phyloP scores from a whole-genome alignment of 30 jellyfish, hydroid and myxozoan species.

The Phacellophora camtschatica region DNA sequence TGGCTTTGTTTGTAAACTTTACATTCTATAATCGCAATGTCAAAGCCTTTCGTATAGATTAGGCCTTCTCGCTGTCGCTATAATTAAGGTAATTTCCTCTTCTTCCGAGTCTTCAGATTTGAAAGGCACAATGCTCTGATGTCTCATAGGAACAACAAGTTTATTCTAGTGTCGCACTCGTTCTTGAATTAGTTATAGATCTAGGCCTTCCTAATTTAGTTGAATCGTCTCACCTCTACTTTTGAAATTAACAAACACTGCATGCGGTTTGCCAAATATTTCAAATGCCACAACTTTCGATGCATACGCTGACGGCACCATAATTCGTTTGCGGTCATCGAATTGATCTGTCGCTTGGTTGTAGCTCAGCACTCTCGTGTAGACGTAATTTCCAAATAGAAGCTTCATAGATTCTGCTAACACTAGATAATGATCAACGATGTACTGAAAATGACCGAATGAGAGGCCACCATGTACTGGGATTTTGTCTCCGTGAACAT shows the following conservation, averaged over 20 bases:
- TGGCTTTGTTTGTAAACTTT: too few relatives aligned
- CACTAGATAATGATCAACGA: constrained; percentile 36
- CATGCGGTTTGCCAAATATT: constrained; percentile 66
- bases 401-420: constrained; percentile 40
- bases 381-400: background rate
- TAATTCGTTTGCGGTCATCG: constrained; percentile 44
- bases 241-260: constrained; percentile 38
- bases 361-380: constrained; percentile 70
- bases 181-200: background rate
- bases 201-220: background rate
- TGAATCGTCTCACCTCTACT: constrained; percentile 30
- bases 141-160: too few relatives aligned
- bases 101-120: too few relatives aligned
- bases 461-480: constrained; percentile 50
- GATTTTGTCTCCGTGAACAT: constrained; percentile 15
- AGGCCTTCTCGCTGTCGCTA: too few relatives aligned
- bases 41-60: too few relatives aligned
- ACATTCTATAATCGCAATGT: too few relatives aligned
- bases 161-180: too few relatives aligned
- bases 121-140: too few relatives aligned
- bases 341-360: constrained; percentile 10
- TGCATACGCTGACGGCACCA: constrained; percentile 55
- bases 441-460: constrained; percentile 43
- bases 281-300: constrained; percentile 48
- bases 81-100: too few relatives aligned